phyloP scores from a whole-genome alignment of 2,888 invertebrate genomes.

The Monochamus alternatus region DNA sequence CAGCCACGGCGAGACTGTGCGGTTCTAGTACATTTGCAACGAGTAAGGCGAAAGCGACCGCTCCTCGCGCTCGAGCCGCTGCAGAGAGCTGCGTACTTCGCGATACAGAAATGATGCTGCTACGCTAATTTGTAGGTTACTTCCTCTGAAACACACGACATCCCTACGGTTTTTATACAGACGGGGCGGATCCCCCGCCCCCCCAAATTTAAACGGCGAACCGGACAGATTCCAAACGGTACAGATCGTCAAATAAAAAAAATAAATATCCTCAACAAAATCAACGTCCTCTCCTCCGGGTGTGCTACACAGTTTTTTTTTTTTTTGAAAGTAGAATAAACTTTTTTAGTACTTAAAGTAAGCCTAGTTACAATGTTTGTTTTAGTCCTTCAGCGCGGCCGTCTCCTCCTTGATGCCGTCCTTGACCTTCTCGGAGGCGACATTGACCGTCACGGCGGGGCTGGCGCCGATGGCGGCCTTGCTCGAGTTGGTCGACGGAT shows the following conservation, averaged over 20 bases:
- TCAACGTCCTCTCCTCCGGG: constrained; percentile 15
- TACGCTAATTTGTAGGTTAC: constrained; percentile 37
- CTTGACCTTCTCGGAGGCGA: constrained; percentile 61
- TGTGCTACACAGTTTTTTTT: constrained; percentile 35
- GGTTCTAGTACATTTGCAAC: constrained; percentile 20
- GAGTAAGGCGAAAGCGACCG: constrained; percentile 33
- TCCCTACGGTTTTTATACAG: constrained; percentile 14
- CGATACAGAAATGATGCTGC: constrained; percentile 41
- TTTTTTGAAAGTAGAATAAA: constrained; percentile 24
- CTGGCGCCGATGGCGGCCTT: constrained; percentile 50
- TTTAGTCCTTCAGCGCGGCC: constrained; percentile 65
- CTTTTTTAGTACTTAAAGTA: constrained; percentile 57
- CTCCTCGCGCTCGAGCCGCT: constrained; percentile 30
- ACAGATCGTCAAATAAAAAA: constrained; percentile 26
- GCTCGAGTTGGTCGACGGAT: constrained; percentile 49
- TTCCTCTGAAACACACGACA: constrained; percentile 32
- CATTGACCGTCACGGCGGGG: constrained; percentile 46
- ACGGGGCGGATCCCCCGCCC: constrained; percentile 18
- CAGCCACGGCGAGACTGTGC: constrained; percentile 54
- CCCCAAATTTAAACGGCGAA: constrained; percentile 34
- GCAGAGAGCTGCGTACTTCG: constrained; percentile 32
- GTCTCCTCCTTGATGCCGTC: constrained; percentile 64
- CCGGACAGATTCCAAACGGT: constrained; percentile 18
- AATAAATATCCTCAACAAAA: constrained; percentile 33
- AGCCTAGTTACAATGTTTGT: constrained; percentile 45